These are phyloP conservation scores for Galemys pyrenaicus DNA, from an alignment of 2,113 vertebrate genomes.

Conservation along the genomic window DNA sequence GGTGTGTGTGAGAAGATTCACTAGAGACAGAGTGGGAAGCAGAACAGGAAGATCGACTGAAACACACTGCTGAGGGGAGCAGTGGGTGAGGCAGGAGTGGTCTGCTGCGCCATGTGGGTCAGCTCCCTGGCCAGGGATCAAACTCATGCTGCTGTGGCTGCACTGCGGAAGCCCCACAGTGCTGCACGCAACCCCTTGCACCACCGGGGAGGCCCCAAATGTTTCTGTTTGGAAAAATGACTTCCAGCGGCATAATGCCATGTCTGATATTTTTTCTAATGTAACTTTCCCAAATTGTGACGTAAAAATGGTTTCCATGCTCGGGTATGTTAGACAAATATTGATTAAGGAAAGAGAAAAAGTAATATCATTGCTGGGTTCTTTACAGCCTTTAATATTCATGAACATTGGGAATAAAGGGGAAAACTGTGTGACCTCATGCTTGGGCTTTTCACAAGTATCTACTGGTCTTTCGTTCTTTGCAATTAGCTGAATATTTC, in stretches of 20 bases:
- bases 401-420: not conserved
- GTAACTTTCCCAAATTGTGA: not conserved
- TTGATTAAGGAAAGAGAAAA: not conserved
- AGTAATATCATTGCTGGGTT: not conserved
- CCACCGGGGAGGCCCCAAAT: too few relatives aligned
- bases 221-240: not conserved
- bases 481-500: not conserved
- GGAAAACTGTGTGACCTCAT: not conserved
- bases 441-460: not conserved
- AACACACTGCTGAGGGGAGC: too few relatives aligned
- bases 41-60: too few relatives aligned
- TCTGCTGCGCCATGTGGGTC: too few relatives aligned
- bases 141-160: too few relatives aligned
- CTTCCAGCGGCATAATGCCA: not conserved
- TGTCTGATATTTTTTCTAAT: not conserved
- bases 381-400: not conserved
- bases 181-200: too few relatives aligned
- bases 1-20: too few relatives aligned
- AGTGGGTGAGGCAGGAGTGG: too few relatives aligned
- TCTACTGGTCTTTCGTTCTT: not conserved
- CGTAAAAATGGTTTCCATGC: not conserved
- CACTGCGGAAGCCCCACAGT: too few relatives aligned
- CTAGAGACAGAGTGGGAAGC: too few relatives aligned
- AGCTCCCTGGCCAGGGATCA: too few relatives aligned
- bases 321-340: not conserved